Evolutionary conservation across 2,888 invertebrate species (phyloP).

Genomic region (Andrena trimmerana): DNA sequence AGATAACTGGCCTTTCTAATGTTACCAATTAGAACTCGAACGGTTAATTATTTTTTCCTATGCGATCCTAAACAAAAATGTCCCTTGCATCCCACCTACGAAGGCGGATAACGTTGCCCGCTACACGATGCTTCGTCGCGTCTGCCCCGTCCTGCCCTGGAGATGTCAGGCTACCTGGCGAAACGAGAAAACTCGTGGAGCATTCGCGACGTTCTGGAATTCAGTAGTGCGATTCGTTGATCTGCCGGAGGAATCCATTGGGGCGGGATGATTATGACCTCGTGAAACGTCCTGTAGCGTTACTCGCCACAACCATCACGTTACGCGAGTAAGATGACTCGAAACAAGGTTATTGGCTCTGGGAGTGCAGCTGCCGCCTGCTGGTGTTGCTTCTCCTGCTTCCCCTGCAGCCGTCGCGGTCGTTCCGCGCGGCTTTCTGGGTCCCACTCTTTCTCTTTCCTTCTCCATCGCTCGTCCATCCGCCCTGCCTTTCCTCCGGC

Average conservation of each 20-base stretch:
- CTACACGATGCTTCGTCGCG: conserved; percentile 56
- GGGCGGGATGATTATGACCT: conserved; percentile 4
- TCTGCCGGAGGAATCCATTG: background rate
- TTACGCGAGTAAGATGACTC: conserved; percentile 79
- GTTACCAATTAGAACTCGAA: too few species aligned
- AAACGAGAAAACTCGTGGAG: background rate
- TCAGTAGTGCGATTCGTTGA: background rate
- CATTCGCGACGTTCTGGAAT: background rate
- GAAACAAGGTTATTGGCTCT: conserved; percentile 80
- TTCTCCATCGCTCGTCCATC: conserved; percentile 6
- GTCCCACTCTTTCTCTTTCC: conserved; percentile 17
- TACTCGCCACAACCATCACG: conserved; percentile 66
- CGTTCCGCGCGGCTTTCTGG: conserved; percentile 39
- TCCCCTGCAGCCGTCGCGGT: conserved; percentile 50
- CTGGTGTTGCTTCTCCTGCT: conserved; percentile 44
- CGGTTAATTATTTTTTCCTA: too few species aligned
- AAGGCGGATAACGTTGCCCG: conserved; percentile 55
- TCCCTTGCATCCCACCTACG: too few species aligned
- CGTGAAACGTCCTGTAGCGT: conserved; percentile 62
- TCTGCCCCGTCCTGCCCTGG: background rate
- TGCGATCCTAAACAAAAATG: too few species aligned
- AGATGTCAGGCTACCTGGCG: background rate
- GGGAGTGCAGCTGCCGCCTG: conserved; percentile 73
- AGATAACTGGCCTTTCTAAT: too few species aligned
- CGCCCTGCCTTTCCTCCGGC: conserved; percentile 5